Percentiles rank a stretch among this genome's conserved stretches.
Conservation (phyloP, 1,140 invertebrate species). For the Neomicropteryx cornuta region DNA sequence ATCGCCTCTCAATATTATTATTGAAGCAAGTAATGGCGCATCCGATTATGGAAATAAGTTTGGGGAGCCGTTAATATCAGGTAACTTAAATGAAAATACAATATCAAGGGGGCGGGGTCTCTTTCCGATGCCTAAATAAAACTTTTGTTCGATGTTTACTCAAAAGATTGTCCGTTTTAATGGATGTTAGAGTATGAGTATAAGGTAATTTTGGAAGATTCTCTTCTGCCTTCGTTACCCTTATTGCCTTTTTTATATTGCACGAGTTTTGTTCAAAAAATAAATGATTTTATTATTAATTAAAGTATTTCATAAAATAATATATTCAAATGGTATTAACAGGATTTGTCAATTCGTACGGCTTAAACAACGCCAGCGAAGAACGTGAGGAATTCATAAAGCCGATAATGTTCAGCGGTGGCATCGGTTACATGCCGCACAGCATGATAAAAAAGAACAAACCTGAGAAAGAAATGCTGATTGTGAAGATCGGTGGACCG, state of each 20-base stretch:
- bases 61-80: conserved; percentile 81
- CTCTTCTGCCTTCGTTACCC: too few relatives aligned
- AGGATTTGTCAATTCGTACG: conserved; percentile 89
- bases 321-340: conserved; percentile 21
- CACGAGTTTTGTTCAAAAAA: too few relatives aligned
- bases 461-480: conserved; percentile 65
- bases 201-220: too few relatives aligned
- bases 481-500: conserved; percentile 93
- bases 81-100: too few relatives aligned
- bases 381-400: conserved; percentile 90
- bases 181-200: too few relatives aligned
- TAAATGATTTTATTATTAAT: too few relatives aligned
- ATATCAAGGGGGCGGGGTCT: too few relatives aligned
- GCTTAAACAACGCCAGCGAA: conserved; percentile 51
- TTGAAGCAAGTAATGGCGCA: conserved; percentile 95
- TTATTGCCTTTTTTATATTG: too few relatives aligned
- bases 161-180: too few relatives aligned
- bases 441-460: conserved; percentile 61
- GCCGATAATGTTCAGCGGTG: conserved; percentile 98
- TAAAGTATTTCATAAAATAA: too few relatives aligned
- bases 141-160: too few relatives aligned
- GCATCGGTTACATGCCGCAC: conserved; percentile 83
- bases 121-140: too few relatives aligned
- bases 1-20: conserved; percentile 70
- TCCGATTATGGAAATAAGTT: conserved; percentile 99